Base-by-base conservation (phyloP, 2,888 invertebrate species). In the Carcina quercana region DNA sequence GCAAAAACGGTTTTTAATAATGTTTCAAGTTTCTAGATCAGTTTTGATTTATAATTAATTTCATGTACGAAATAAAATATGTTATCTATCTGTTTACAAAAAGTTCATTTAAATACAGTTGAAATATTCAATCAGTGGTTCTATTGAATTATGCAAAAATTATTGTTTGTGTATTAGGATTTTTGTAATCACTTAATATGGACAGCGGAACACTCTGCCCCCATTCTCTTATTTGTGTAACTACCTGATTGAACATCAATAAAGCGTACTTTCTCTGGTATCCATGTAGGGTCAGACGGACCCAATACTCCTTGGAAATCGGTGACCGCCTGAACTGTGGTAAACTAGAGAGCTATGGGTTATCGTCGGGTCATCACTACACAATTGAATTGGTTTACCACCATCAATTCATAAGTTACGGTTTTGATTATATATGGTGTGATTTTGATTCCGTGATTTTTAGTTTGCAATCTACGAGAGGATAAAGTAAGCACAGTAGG, bases 251-350 rank as follows among this genome's bases (percentile, higher is more conserved):
- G n/a, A n/a, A 21, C n/a, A n/a, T 7, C 35, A 37, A 37, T 43
- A 35, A 34, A 45, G 34, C 25, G 31, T 41, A 70, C 75, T 75
- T 75, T 74, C 75, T 59, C 70, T 44, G 22, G 25, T 35, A 39
- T 34, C 73, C 70, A 51, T 71, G 55, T 63, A 64, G 50, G 69
- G 59, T 54, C 59, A 49, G 50, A 54, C 49, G 56, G 62, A 53
- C 59, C 61, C 57, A 46, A 40, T 54, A 59, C 56, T 53, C 60
- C 65, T 62, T 65, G 64, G 61, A 59, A 53, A 59, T 59, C 59
- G 56, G 53, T 68, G 68, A 59, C 71, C 71, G 50, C 62, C 49
- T 71, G 73, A 70, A 68, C 74, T 53, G 40, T 52, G 48, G 55
- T 50, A 57, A 59, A 13, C 53, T 55, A 56, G 64, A 57, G 60